phyloP scores from a whole-genome alignment of 2,797 vertebrate species.

The Pagetopsis macropterus region DNA sequence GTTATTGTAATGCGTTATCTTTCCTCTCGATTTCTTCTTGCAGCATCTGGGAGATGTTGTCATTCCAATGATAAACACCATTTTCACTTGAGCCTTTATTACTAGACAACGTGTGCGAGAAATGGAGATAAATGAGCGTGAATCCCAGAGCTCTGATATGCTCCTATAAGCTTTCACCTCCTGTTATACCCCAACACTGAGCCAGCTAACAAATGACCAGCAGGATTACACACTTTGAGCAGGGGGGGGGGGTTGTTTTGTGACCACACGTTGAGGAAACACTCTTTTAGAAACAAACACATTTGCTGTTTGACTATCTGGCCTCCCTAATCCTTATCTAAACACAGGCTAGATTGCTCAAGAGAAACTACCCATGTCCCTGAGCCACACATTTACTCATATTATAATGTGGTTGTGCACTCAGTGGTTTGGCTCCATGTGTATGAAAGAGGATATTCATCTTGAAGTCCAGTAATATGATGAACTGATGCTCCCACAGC shows the following conservation, averaged over 20 bases:
- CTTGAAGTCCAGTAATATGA: conserved; percentile 61
- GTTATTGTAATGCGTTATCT: conserved; percentile 80
- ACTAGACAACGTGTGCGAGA: conserved; percentile 76
- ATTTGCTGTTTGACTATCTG: conserved; percentile 66
- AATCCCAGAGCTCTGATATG: conserved; percentile 78
- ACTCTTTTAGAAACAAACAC: conserved; percentile 50
- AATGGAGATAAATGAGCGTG: conserved; percentile 85
- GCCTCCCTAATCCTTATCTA: conserved; percentile 74
- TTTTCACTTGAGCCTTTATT: conserved; percentile 84
- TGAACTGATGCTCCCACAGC: conserved; percentile 64
- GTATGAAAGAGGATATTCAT: conserved; percentile 69
- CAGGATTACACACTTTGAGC: conserved; percentile 78
- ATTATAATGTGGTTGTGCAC: conserved; percentile 51
- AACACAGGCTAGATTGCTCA: conserved; percentile 56
- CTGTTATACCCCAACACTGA: conserved; percentile 61
- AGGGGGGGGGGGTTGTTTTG: conserved; percentile 55
- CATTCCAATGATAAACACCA: conserved; percentile 83
- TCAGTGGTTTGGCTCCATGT: conserved; percentile 53
- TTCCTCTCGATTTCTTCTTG: conserved; percentile 74
- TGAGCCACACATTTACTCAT: conserved; percentile 47
- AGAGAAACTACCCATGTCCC: conserved; percentile 52
- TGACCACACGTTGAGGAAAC: conserved; percentile 58
- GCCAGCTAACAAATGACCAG: conserved; percentile 80
- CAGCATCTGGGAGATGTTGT: conserved; percentile 83
- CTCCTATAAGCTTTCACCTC: conserved; percentile 79